These are phyloP conservation scores for Xanthostigma xanthostigma DNA, from an alignment of 2,888 invertebrate species.

Conservation along the genomic window DNA sequence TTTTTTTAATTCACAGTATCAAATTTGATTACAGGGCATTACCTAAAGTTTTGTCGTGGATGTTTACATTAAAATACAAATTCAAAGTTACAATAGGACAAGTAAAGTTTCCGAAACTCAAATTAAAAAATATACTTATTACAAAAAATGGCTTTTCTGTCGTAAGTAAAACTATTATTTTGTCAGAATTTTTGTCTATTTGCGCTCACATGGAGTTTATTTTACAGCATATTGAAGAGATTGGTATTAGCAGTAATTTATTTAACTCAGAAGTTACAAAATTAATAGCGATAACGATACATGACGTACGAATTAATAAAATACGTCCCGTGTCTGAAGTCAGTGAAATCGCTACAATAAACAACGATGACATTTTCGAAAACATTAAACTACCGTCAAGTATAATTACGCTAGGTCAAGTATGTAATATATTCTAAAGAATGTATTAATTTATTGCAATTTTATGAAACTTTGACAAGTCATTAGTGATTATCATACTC, in stretches of 20 bases:
- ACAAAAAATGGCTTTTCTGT: conserved; percentile 64
- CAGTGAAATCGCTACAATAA: conserved; percentile 19
- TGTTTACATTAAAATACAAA: conserved; percentile 63
- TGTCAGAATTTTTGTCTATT: conserved; percentile 3
- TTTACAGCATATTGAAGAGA: conserved; percentile 67
- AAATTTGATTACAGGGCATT: conserved; percentile 43
- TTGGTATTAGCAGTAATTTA: conserved; percentile 73
- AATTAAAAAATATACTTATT: conserved; percentile 64
- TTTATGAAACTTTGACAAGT: too few relatives aligned
- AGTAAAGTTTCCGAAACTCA: conserved; percentile 66
- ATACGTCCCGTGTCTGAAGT: conserved; percentile 36
- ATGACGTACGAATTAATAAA: conserved; percentile 67
- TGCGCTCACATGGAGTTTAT: conserved; percentile 6
- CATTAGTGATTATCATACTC: too few relatives aligned
- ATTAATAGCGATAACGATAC: conserved; percentile 64
- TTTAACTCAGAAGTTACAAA: conserved; percentile 81
- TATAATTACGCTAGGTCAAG: conserved; percentile 71
- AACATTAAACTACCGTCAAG: conserved; percentile 63
- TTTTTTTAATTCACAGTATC: too few relatives aligned
- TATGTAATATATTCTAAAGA: conserved; percentile 24
- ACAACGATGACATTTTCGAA: conserved; percentile 46
- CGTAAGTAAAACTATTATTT: conserved; percentile 33
- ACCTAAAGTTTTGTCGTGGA: conserved; percentile 63
- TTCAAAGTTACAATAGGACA: conserved; percentile 66
- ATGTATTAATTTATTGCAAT: too few relatives aligned